Evolutionary conservation across 2,888 invertebrate species (phyloP).

Genomic region (Resseliella maxima): DNA sequence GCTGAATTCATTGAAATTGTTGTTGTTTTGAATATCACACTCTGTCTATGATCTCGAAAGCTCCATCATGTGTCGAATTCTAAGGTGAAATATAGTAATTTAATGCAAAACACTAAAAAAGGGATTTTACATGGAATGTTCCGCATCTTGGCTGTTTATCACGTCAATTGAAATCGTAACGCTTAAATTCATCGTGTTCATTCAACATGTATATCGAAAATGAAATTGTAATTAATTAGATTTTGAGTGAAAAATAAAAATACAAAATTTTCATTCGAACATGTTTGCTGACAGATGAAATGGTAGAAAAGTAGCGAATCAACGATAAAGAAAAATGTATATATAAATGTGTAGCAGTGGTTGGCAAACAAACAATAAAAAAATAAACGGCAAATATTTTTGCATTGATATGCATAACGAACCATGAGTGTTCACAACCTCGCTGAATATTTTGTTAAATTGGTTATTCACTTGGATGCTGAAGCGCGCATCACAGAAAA

Average conservation of each 20-base stretch:
- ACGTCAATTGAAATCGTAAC: too few relatives aligned
- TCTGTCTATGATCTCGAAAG: background rate
- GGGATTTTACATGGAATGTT: background rate
- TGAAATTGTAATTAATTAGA: slow-evolving; percentile 52
- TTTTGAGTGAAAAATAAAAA: too few relatives aligned
- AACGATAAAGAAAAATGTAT: too few relatives aligned
- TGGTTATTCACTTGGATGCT: background rate
- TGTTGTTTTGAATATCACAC: background rate
- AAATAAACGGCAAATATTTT: slow-evolving; percentile 19
- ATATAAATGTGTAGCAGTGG: too few relatives aligned
- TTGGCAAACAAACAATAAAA: too few relatives aligned
- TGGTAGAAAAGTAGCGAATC: background rate
- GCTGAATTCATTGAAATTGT: too few relatives aligned
- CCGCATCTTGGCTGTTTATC: background rate
- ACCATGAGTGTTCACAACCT: background rate
- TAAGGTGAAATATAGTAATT: background rate
- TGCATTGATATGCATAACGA: slow-evolving; percentile 3
- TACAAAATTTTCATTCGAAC: slow-evolving; percentile 51
- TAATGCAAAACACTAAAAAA: background rate
- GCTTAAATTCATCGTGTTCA: background rate
- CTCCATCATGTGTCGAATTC: background rate
- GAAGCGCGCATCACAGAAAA: background rate
- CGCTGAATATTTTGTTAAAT: background rate
- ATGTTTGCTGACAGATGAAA: slow-evolving; percentile 29
- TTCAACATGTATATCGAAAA: background rate